These are phyloP conservation scores for Hydropsyche betteni DNA, from an alignment of 2,888 invertebrate genomes.

Conservation along the genomic window DNA sequence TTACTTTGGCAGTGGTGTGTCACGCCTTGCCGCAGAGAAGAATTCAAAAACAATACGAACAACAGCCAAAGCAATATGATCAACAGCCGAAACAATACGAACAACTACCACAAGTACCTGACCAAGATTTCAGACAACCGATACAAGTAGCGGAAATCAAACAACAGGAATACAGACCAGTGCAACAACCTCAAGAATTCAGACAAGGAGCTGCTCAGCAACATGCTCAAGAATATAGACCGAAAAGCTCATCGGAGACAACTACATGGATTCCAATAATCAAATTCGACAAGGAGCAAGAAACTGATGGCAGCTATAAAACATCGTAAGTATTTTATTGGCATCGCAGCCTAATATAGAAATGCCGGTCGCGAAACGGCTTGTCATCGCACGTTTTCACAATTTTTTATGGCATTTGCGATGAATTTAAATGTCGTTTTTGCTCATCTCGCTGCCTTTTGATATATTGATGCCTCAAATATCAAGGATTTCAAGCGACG, in stretches of 20 bases:
- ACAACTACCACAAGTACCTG: slow-evolving; percentile 60
- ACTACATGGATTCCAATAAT: slow-evolving; percentile 85
- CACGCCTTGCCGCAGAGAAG: slow-evolving; percentile 62
- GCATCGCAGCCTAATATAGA: background rate
- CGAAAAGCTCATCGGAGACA: slow-evolving; percentile 63
- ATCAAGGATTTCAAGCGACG: slow-evolving; percentile 20
- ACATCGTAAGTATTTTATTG: slow-evolving; percentile 68
- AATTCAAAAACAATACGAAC: slow-evolving; percentile 54
- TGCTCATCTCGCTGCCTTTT: background rate
- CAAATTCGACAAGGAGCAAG: slow-evolving; percentile 83
- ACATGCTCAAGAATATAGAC: slow-evolving; percentile 59
- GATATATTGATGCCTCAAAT: background rate
- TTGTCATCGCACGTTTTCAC: slow-evolving; percentile 20
- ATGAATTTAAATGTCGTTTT: slow-evolving; percentile 30
- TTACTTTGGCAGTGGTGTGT: slow-evolving; percentile 59
- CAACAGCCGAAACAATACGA: slow-evolving; percentile 56
- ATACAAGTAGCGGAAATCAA: slow-evolving; percentile 48
- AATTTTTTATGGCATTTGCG: slow-evolving; percentile 8
- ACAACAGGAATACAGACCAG: slow-evolving; percentile 54
- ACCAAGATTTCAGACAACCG: slow-evolving; percentile 55
- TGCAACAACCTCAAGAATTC: slow-evolving; percentile 54
- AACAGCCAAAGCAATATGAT: slow-evolving; percentile 57
- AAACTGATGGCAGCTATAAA: slow-evolving; percentile 84
- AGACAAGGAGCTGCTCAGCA: slow-evolving; percentile 54
- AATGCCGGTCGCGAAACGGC: background rate